phyloP scores from a whole-genome alignment of 2,797 vertebrate species.

The Tenualosa ilisha region DNA sequence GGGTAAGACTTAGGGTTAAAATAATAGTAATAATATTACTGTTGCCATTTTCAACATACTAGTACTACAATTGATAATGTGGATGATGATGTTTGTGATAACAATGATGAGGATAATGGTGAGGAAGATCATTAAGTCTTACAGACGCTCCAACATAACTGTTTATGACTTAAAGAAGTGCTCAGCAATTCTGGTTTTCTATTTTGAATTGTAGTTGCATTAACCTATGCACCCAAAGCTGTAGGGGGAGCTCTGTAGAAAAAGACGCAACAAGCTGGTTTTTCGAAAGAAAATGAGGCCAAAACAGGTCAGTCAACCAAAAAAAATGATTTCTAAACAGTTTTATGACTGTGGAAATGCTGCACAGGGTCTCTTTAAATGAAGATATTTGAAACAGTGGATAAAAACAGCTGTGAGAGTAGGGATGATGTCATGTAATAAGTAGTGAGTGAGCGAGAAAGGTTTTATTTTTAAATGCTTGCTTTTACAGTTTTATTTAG shows the following conservation, averaged over 20 bases:
- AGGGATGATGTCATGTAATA: not conserved
- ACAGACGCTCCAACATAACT: not conserved
- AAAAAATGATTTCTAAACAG: too few relatives aligned
- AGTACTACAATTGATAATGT: not conserved
- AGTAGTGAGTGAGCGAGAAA: not conserved
- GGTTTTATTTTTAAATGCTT: constrained; percentile 18
- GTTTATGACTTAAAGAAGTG: not conserved
- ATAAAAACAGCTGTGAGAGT: not conserved
- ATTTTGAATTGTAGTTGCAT: too few relatives aligned
- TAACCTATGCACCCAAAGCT: too few relatives aligned
- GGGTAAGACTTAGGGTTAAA: not conserved
- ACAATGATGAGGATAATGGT: not conserved
- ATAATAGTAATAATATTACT: not conserved
- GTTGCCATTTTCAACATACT: not conserved
- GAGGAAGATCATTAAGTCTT: not conserved
- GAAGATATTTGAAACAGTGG: not conserved
- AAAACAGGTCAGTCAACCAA: too few relatives aligned
- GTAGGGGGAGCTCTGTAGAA: too few relatives aligned
- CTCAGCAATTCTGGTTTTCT: too few relatives aligned
- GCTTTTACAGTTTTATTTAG: constrained; percentile 1
- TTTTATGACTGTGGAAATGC: too few relatives aligned
- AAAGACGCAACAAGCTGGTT: too few relatives aligned
- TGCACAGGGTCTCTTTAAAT: not conserved
- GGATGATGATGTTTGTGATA: not conserved
- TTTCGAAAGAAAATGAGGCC: too few relatives aligned